These are phyloP conservation scores for Terrapene triunguis DNA, from an alignment of 2,113 vertebrate species.

Conservation along the genomic window DNA sequence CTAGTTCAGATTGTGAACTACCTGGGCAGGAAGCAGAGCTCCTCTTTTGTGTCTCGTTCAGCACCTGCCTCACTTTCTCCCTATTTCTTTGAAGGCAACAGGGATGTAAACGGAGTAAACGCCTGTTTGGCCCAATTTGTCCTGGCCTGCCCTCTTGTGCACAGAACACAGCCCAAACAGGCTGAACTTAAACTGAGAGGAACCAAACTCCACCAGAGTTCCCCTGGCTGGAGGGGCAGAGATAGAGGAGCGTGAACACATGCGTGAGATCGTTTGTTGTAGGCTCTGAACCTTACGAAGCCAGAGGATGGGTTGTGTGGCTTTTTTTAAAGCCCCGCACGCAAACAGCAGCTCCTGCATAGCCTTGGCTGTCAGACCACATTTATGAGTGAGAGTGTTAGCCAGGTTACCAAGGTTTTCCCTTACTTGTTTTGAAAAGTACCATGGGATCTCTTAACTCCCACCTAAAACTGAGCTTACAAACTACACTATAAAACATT, in stretches of 20 bases:
- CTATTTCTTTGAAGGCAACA: background rate
- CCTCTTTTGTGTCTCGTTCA: constrained; percentile 25
- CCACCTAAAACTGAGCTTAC: constrained; percentile 58
- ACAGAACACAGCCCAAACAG: background rate
- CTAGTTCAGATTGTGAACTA: background rate
- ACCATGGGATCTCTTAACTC: constrained; percentile 68
- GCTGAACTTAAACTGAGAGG: constrained; percentile 9
- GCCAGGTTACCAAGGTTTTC: constrained; percentile 64
- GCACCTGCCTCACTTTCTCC: constrained; percentile 15
- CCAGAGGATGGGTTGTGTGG: constrained; percentile 35
- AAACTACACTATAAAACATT: constrained; percentile 59
- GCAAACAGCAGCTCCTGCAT: background rate
- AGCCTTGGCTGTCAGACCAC: constrained; percentile 40
- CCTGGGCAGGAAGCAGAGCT: background rate
- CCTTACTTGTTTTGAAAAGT: constrained; percentile 65
- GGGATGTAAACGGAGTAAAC: background rate
- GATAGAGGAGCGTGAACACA: background rate
- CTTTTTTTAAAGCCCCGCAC: background rate
- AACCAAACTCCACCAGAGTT: constrained; percentile 39
- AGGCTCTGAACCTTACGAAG: constrained; percentile 32
- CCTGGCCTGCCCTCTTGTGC: constrained; percentile 32
- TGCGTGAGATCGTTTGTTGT: background rate
- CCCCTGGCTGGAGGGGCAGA: constrained; percentile 48
- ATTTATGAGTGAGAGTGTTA: constrained; percentile 48
- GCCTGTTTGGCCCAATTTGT: background rate